These are phyloP conservation scores for Anarsia innoxiella DNA, from an alignment of 2,888 invertebrate species.

Conservation along the genomic window DNA sequence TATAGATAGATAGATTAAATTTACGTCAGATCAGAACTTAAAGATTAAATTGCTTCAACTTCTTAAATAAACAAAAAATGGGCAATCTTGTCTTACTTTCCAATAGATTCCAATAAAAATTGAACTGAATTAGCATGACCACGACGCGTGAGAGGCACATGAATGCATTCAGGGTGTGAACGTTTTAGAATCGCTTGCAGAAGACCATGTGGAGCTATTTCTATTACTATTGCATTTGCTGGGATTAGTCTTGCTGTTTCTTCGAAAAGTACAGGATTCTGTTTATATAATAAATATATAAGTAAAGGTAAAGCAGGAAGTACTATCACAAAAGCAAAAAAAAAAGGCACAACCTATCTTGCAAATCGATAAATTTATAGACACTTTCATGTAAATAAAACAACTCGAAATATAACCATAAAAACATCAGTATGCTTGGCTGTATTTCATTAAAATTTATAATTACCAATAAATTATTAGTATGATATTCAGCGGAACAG, in stretches of 20 bases:
- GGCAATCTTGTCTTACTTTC: constrained; percentile 68
- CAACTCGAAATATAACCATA: too few relatives aligned
- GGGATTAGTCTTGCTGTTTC: constrained; percentile 85
- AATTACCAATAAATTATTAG: constrained; percentile 85
- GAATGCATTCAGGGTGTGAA: constrained; percentile 78
- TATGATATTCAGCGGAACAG: constrained; percentile 89
- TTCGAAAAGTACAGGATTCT: constrained; percentile 81
- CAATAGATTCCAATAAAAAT: constrained; percentile 74
- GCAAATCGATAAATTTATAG: too few relatives aligned
- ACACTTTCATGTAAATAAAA: too few relatives aligned
- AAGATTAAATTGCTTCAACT: too few relatives aligned
- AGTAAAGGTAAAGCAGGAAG: too few relatives aligned
- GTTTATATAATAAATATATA: constrained; percentile 8
- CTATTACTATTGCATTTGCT: constrained; percentile 83
- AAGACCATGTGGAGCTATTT: constrained; percentile 90
- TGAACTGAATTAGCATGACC: constrained; percentile 74
- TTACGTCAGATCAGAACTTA: too few relatives aligned
- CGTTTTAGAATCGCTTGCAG: constrained; percentile 88
- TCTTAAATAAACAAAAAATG: too few relatives aligned
- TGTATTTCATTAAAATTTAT: too few relatives aligned
- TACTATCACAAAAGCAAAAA: too few relatives aligned
- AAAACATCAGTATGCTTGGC: too few relatives aligned
- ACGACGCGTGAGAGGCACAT: constrained; percentile 82
- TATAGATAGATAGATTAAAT: too few relatives aligned
- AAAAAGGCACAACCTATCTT: too few relatives aligned